A percentile compares a stretch with the other conserved stretches of the same genome.
Evolutionary conservation across 2,888 invertebrate species (phyloP).

Genomic region (Rhogogaster chlorosoma): DNA sequence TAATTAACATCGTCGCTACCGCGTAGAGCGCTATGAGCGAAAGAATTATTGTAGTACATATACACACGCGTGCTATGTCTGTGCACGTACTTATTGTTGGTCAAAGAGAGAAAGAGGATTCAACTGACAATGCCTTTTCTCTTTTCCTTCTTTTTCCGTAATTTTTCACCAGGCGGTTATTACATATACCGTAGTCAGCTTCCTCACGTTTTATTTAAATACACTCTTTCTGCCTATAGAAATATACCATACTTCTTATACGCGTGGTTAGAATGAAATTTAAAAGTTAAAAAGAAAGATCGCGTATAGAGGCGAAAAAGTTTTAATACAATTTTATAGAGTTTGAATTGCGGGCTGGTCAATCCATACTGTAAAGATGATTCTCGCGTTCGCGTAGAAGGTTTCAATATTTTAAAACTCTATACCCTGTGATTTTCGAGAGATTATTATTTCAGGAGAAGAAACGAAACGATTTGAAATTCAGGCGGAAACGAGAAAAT

Average conservation of each 20-base stretch:
- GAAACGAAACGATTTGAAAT: not conserved
- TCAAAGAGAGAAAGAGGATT: not conserved
- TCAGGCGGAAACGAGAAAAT: not conserved
- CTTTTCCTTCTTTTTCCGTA: not conserved
- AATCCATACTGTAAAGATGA: not conserved
- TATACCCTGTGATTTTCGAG: not conserved
- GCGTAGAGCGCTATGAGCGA: conserved; percentile 1
- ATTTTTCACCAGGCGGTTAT: conserved; percentile 8
- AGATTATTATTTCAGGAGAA: not conserved
- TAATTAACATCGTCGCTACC: conserved; percentile 32
- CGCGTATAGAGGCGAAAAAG: conserved; percentile 1
- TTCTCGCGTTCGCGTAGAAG: not conserved
- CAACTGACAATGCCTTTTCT: not conserved
- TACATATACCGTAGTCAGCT: not conserved
- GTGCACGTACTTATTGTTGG: not conserved
- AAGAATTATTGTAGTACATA: not conserved
- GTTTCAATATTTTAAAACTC: not conserved
- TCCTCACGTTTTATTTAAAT: not conserved
- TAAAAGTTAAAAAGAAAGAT: not conserved
- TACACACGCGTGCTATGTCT: not conserved
- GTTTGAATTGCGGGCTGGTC: not conserved
- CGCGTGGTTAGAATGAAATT: not conserved
- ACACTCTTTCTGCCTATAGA: not conserved
- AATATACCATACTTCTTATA: not conserved
- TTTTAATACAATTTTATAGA: not conserved